Base-by-base conservation (phyloP, 1,140 invertebrate genomes). In the Hyphantria cunea region DNA sequence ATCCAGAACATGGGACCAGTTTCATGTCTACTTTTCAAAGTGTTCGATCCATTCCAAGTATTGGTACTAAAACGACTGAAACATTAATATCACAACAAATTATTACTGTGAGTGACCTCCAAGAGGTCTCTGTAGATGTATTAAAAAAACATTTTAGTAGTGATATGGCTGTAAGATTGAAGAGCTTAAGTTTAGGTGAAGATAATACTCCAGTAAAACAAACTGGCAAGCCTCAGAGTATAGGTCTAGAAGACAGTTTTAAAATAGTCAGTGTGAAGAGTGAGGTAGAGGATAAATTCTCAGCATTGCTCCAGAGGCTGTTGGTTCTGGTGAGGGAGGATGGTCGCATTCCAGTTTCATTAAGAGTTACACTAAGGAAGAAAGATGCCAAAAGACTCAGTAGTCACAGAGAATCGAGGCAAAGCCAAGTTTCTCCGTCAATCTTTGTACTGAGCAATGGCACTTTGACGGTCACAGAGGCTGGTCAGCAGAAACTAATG, bases 161-260 rank as follows among this genome's bases (percentile, higher is more conserved):
- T 59, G 94, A 95, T 59, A 93, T 94, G 64, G 94, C 94, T 14
- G 92, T 92, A 44, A 93, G 92, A 84, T 82, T 96, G 49, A 93
- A 94, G 71, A 93, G 94, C 49, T 88, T 96, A 63, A 93, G 94
- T 56, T 92, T 93, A 85, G 95, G 95, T 12, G 93, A 94, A 49
- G 95, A 97, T 82, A 92, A 93, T 53, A 92, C 92, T 61, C 82
- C 88, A 37, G 95, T 97, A 0, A 96, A 95, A 78, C 91, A 92
- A 34, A 93, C 93, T 13, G 95, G 94, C 0, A 94, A 93, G 74
- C 94, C 94, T 64, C 91, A 94, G 80, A 93, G 93, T 56, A 93
- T 96, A 77, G 95, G 95, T 33, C 81, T 96, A 63, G 95, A 96
- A 75, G 95, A 96, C 82, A 93, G 94, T 44, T 95, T 94, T 79